Conservation (phyloP, 2,888 invertebrate species). For the Leptogaster cylindrica region DNA sequence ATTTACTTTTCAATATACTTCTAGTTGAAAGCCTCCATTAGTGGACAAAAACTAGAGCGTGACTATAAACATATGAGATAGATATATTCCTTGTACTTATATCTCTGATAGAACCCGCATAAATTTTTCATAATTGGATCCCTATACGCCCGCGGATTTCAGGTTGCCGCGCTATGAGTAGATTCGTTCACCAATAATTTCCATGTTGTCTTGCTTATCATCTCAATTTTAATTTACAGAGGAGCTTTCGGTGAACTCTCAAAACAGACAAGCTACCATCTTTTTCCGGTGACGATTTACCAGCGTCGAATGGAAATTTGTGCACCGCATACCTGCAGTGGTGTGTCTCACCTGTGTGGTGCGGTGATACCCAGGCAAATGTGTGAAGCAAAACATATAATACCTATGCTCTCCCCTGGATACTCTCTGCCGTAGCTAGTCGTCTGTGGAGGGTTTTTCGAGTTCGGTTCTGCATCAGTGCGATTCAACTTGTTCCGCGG, state of each 20-base stretch:
- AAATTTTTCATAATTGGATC: no score
- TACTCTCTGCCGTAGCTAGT: neutral
- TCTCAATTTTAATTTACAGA: no score
- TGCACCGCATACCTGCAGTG: neutral
- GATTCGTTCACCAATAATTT: neutral
- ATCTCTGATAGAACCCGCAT: no score
- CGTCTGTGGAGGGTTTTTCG: slow-evolving; percentile 40
- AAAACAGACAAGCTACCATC: neutral
- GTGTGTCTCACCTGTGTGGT: slow-evolving; percentile 5
- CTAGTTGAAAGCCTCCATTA: no score
- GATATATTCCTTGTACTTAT: no score
- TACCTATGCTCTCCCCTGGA: neutral
- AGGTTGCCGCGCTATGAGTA: neutral
- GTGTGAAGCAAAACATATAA: neutral
- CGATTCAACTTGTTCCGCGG: slow-evolving; percentile 46
- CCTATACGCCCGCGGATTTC: neutral
- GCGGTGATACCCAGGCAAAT: slow-evolving; percentile 17
- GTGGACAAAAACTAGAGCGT: no score
- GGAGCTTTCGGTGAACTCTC: slow-evolving; percentile 4
- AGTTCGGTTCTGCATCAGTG: slow-evolving; percentile 49
- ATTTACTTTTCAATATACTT: neutral
- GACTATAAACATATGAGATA: no score
- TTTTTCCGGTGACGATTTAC: neutral
- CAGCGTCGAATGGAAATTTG: neutral
- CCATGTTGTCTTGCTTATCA: no score